Conservation (phyloP, 2,113 vertebrate genomes). For the Notiomystis cincta region DNA sequence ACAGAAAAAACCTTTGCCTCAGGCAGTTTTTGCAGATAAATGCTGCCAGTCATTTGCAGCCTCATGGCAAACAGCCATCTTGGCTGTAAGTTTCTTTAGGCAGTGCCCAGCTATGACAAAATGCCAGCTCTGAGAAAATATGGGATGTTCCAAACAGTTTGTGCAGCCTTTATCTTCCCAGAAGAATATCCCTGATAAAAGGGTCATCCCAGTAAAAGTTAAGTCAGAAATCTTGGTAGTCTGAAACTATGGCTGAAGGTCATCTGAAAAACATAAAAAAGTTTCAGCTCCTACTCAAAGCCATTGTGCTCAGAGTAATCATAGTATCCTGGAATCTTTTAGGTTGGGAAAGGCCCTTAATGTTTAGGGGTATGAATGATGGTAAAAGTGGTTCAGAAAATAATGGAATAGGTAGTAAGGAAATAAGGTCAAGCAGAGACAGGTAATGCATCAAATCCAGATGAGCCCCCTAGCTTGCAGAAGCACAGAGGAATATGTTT, state of each 20-base stretch:
- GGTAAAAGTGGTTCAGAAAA: neutral
- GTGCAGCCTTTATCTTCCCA: fast-evolving
- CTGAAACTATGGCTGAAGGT: neutral
- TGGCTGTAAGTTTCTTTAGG: neutral
- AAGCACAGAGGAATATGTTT: neutral
- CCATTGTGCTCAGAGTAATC: neutral
- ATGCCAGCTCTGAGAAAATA: neutral
- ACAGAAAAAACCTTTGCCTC: neutral
- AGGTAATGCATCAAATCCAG: neutral
- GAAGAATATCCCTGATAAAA: neutral
- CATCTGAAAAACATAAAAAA: neutral
- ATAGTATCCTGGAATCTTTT: neutral
- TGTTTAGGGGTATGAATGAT: neutral
- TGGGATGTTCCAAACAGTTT: fast-evolving
- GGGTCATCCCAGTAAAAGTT: neutral
- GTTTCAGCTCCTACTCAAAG: neutral
- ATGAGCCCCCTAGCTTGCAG: neutral
- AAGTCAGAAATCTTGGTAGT: neutral
- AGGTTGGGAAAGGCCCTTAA: neutral
- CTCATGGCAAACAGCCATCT: neutral
- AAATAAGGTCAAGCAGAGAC: neutral
- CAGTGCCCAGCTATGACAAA: neutral
- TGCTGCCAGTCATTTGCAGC: neutral
- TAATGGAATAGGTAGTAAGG: neutral
- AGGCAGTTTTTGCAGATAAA: neutral